phyloP scores from a whole-genome alignment of 2,797 vertebrate genomes.

The Pantherophis vulpinus region DNA sequence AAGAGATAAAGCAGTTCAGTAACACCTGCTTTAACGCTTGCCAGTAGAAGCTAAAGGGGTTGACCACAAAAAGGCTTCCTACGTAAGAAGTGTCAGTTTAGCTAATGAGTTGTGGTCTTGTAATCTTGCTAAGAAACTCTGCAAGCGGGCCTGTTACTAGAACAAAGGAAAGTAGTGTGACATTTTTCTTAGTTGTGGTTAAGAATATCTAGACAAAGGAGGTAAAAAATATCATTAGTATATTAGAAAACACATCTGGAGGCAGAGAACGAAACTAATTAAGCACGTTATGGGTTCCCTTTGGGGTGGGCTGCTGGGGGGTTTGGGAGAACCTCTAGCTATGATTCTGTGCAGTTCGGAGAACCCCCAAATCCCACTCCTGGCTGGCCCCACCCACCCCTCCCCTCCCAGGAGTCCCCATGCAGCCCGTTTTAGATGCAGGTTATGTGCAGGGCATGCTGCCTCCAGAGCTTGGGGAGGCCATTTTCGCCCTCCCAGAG shows the following conservation, averaged over 20 bases:
- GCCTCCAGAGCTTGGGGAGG: too few species aligned
- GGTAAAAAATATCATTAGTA: neutral
- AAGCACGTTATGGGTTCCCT: neutral
- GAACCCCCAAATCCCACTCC: too few species aligned
- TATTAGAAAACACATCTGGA: neutral
- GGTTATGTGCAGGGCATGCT: too few species aligned
- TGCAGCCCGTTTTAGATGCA: too few species aligned
- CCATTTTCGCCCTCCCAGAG: too few species aligned
- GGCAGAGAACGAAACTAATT: neutral
- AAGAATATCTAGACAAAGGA: neutral
- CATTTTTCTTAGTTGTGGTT: neutral
- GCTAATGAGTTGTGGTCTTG: neutral
- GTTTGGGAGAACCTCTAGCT: too few species aligned
- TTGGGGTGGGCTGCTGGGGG: too few species aligned
- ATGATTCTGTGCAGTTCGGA: too few species aligned
- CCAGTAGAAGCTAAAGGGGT: neutral
- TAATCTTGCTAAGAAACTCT: neutral
- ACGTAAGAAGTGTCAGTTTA: neutral
- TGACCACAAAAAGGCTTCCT: neutral
- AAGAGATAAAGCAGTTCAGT: neutral
- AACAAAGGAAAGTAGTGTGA: neutral
- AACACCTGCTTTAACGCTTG: neutral
- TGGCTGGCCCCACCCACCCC: too few species aligned
- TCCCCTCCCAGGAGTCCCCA: too few species aligned
- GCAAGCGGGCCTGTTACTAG: neutral